Base-by-base conservation (phyloP, 37 sponge, comb jelly and placozoan species). In the Oopsacas minuta region DNA sequence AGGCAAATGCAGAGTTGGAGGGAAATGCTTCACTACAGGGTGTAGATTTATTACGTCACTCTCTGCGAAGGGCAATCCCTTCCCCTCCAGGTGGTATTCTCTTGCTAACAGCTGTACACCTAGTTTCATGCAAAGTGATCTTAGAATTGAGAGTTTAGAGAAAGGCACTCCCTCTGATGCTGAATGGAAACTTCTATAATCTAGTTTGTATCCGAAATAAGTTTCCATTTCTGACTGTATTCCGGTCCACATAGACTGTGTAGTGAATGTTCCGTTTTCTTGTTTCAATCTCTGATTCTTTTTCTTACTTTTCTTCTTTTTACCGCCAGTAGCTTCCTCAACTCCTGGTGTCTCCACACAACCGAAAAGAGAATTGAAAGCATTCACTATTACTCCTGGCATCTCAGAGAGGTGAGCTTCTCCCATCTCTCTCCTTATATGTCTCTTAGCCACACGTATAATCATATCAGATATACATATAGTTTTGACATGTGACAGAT, bases 391-490 rank as follows among this genome's bases (percentile, higher is more conserved):
- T 1, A 86, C 87, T 22, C 39, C 92, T 32, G 87, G 84, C 0
- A 85, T 52, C 61, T 53, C 83, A 37, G 91, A 87, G n/a, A 83
- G 37, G 20, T 89, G 82, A 32, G 85, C 89, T 20, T 88, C 83
- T 35, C 89, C 89, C 8, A 94, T 53, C 0, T 90, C 34, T 81
- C 84, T 69, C 34, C 89, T 86, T 38, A 94, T 84, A 36, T 75
- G 82, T 52, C 90, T 86, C 86, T 91, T 97, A 22, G 91, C 91
- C 37, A 84, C 81, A 82, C 97, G 88, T 0, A 87, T 52, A 0
- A 94, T 38, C 92, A 97, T 94, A 84, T 92, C 97, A 82, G 83
- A 86, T 3, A 97, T 42, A 75, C 93, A 91, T 38, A 95, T 82
- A 22, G 88, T 87, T 69, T 35, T 36, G 35, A 94, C 3, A 36